A percentile compares a stretch with the other conserved stretches of the same genome.
phyloP scores from a whole-genome alignment of 2,888 invertebrate species.

The Saturnia japonica region DNA sequence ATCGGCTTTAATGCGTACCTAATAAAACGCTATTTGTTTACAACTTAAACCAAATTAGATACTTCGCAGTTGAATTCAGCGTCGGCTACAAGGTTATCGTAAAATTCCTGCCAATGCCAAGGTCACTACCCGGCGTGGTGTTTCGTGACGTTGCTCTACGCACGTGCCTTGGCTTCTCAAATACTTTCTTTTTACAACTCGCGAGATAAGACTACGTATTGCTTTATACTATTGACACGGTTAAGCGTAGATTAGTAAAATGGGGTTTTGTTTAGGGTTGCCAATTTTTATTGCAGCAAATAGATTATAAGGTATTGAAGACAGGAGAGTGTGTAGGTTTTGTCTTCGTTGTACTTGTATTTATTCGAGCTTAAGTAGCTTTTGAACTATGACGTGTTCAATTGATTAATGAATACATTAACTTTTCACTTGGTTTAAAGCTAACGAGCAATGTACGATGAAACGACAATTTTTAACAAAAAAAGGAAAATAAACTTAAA shows the following conservation, averaged over 20 bases:
- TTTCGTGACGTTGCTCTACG: slow-evolving; percentile 31
- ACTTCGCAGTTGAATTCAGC: slow-evolving; percentile 8
- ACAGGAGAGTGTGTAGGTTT: no score
- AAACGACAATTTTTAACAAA: no score
- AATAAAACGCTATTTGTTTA: slow-evolving; percentile 2
- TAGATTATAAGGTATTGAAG: no score
- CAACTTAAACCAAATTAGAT: background rate
- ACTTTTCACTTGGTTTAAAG: no score
- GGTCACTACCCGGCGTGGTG: slow-evolving; percentile 36
- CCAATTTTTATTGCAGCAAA: background rate
- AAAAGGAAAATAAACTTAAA: no score
- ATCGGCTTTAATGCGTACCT: background rate
- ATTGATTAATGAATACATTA: no score
- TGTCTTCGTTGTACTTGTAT: no score
- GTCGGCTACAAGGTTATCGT: slow-evolving; percentile 31
- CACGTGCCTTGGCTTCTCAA: slow-evolving; percentile 37
- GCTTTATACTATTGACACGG: slow-evolving; percentile 13
- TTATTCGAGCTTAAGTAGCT: no score
- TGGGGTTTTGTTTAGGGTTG: background rate
- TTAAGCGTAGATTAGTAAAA: background rate
- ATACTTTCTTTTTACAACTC: slow-evolving; percentile 25
- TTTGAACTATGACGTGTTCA: no score
- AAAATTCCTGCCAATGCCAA: slow-evolving; percentile 35
- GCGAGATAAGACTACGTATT: background rate
- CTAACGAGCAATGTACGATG: no score